A percentile compares a stretch with the other conserved stretches of the same genome.
Conservation (phyloP, 1,140 invertebrate genomes). For the Aethina tumida region DNA sequence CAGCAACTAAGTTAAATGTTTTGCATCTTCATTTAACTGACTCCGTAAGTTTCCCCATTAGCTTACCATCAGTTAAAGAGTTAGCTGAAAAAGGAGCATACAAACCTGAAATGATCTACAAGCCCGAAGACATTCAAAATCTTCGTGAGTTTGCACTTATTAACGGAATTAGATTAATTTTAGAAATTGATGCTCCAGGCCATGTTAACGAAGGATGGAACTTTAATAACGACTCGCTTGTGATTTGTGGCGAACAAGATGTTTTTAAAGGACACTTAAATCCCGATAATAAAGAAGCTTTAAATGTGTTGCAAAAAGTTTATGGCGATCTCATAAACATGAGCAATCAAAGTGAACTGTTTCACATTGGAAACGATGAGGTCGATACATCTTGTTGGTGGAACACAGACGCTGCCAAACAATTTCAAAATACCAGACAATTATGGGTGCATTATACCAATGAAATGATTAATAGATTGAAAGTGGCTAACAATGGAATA, state of each 20-base stretch:
- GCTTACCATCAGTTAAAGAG: slow-evolving; percentile 52
- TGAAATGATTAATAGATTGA: slow-evolving; percentile 48
- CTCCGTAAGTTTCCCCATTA: slow-evolving; percentile 69
- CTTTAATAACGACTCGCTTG: slow-evolving; percentile 51
- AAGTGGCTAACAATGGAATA: slow-evolving; percentile 51
- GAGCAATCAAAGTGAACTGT: slow-evolving; percentile 49
- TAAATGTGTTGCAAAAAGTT: slow-evolving; percentile 49
- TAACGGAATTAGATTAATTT: slow-evolving; percentile 57
- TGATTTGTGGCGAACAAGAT: slow-evolving; percentile 48
- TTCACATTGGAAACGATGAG: slow-evolving; percentile 77
- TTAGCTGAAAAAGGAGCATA: slow-evolving; percentile 66
- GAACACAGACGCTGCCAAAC: slow-evolving; percentile 39
- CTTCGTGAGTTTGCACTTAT: slow-evolving; percentile 53
- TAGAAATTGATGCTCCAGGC: slow-evolving; percentile 70
- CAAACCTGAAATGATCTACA: slow-evolving; percentile 55
- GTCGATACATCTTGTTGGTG: slow-evolving; percentile 62
- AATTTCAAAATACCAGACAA: slow-evolving; percentile 45
- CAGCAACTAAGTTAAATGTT: slow-evolving; percentile 66
- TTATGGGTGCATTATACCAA: slow-evolving; percentile 65
- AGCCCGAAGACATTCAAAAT: slow-evolving; percentile 48
- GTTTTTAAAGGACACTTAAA: slow-evolving; percentile 49
- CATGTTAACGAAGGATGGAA: slow-evolving; percentile 71
- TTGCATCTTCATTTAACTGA: slow-evolving; percentile 81
- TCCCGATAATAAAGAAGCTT: slow-evolving; percentile 60
- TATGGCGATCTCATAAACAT: slow-evolving; percentile 56